Evolutionary conservation across 2,888 invertebrate species (phyloP).

Genomic region (Macrosoma leucophasiata): DNA sequence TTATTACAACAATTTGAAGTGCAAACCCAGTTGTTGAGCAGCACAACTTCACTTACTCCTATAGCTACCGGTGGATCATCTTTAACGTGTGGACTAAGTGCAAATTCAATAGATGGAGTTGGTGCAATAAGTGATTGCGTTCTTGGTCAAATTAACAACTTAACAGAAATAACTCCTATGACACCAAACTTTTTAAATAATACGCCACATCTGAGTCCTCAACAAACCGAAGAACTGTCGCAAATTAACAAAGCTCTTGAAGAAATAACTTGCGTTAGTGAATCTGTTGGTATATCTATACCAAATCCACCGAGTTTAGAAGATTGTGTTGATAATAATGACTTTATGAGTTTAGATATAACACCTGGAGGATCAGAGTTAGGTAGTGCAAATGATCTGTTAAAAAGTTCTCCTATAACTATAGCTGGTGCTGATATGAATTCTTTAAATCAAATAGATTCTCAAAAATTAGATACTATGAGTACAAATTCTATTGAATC

Average conservation of each 20-base stretch:
- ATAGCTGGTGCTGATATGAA: conserved; percentile 40
- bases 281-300: conserved; percentile 56
- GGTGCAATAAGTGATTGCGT: conserved; percentile 56
- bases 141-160: conserved; percentile 56
- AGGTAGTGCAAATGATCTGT: conserved; percentile 55
- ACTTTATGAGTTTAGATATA: conserved; percentile 64
- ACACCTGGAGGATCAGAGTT: conserved; percentile 53
- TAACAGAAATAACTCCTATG: conserved; percentile 56
- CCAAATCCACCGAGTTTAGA: conserved; percentile 60
- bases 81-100: conserved; percentile 40
- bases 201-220: conserved; percentile 63
- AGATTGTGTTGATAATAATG: conserved; percentile 68
- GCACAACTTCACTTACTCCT: conserved; percentile 51
- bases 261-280: conserved; percentile 61
- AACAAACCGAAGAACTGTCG: conserved; percentile 65
- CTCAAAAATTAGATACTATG: conserved; percentile 58
- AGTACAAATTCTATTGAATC: conserved; percentile 68
- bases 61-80: conserved; percentile 42
- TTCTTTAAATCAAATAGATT: conserved; percentile 46
- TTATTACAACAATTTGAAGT: conserved; percentile 87
- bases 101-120: conserved; percentile 49
- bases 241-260: conserved; percentile 70
- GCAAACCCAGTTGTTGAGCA: conserved; percentile 83
- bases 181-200: conserved; percentile 50
- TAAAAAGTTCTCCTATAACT: conserved; percentile 62